Conservation (phyloP, 2,797 vertebrate species). For the Pangasius sanitwongsei region DNA sequence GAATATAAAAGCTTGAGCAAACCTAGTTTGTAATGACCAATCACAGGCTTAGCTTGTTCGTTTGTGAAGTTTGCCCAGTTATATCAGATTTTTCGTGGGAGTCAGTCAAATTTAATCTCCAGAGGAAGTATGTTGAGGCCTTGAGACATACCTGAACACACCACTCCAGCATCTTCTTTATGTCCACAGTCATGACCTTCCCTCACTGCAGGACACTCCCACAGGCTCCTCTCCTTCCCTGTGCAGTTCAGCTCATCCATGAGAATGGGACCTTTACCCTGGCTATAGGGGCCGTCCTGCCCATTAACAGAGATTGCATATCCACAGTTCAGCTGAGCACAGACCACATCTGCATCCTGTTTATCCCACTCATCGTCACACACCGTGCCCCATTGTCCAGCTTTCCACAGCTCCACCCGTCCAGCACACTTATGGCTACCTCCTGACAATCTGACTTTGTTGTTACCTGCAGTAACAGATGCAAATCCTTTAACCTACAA, state of each 20-base stretch:
- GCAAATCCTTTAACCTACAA: neutral
- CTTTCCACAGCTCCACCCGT: constrained; percentile 72
- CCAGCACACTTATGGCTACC: constrained; percentile 68
- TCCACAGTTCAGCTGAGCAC: constrained; percentile 73
- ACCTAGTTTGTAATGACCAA: neutral
- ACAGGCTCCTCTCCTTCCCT: constrained; percentile 70
- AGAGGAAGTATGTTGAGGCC: neutral
- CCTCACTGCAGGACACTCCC: constrained; percentile 59
- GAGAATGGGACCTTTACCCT: constrained; percentile 65
- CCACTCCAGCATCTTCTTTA: constrained; percentile 75
- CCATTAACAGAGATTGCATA: constrained; percentile 67
- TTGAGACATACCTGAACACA: constrained; percentile 72
- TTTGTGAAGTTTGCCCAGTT: neutral
- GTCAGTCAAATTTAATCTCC: neutral
- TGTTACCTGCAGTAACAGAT: constrained; percentile 53
- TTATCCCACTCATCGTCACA: constrained; percentile 75
- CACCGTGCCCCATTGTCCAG: constrained; percentile 68
- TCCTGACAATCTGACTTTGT: constrained; percentile 60
- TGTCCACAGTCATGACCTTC: constrained; percentile 71
- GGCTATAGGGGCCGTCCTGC: constrained; percentile 62
- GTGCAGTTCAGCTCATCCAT: constrained; percentile 75
- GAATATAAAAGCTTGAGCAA: neutral
- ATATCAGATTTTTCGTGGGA: neutral
- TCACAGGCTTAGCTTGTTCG: neutral
- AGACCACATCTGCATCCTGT: constrained; percentile 67